A percentile compares a stretch with the other conserved stretches of the same genome.
phyloP scores from a whole-genome alignment of 2,888 invertebrate species.

The Stenoptilia bipunctidactyla region DNA sequence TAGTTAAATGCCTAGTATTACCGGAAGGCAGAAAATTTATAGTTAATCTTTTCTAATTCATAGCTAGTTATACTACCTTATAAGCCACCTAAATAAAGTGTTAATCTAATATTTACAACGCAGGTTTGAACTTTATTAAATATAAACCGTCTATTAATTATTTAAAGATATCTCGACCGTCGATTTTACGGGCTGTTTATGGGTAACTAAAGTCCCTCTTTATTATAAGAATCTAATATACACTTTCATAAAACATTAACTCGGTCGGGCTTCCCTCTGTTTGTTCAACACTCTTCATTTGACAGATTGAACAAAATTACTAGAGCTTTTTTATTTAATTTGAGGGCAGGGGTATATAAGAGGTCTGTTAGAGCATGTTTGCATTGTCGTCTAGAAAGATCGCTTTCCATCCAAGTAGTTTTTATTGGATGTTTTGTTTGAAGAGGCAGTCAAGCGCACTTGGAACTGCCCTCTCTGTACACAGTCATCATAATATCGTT shows the following conservation, averaged over 20 bases:
- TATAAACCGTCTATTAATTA: no score
- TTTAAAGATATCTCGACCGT: no score
- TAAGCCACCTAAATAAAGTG: neutral
- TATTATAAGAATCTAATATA: no score
- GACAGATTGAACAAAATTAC: slow-evolving; percentile 52
- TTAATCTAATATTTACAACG: neutral
- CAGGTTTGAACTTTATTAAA: no score
- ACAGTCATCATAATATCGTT: slow-evolving; percentile 51
- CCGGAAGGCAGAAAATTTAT: neutral
- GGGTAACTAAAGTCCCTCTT: no score
- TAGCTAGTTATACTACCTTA: neutral
- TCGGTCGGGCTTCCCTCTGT: slow-evolving; percentile 47
- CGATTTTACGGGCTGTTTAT: no score
- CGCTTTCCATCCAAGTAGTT: slow-evolving; percentile 48
- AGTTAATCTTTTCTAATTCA: neutral
- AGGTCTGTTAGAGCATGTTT: slow-evolving; percentile 42
- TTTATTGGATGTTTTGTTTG: slow-evolving; percentile 61
- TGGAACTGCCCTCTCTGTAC: slow-evolving; percentile 29
- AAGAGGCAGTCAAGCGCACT: slow-evolving; percentile 38
- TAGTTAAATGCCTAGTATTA: neutral
- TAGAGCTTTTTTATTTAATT: slow-evolving; percentile 65
- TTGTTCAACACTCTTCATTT: slow-evolving; percentile 68
- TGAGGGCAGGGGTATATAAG: slow-evolving; percentile 49
- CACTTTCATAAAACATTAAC: slow-evolving; percentile 40
- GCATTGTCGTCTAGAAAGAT: slow-evolving; percentile 23